phyloP scores from a whole-genome alignment of 2,113 vertebrate species.

The Rallus limicola region DNA sequence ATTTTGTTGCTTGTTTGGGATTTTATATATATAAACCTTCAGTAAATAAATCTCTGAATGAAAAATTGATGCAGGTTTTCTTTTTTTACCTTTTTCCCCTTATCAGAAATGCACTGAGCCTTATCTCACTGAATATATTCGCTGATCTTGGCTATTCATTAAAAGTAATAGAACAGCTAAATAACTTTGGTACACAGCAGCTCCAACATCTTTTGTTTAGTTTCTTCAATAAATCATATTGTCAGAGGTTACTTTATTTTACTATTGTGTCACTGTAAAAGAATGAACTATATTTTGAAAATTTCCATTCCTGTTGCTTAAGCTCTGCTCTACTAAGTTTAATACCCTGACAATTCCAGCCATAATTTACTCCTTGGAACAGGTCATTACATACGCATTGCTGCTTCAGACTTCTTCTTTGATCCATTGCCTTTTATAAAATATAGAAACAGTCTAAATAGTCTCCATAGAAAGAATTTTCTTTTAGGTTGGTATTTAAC shows the following conservation, averaged over 20 bases:
- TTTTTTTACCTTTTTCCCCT: slow-evolving; percentile 46
- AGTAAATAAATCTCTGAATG: slow-evolving; percentile 33
- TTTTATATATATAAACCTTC: neutral
- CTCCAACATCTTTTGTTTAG: slow-evolving; percentile 67
- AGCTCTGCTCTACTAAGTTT: slow-evolving; percentile 60
- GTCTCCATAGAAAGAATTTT: slow-evolving; percentile 35
- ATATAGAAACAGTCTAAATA: slow-evolving; percentile 39
- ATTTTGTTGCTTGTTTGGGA: neutral
- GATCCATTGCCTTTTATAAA: slow-evolving; percentile 58
- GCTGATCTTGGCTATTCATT: slow-evolving; percentile 73
- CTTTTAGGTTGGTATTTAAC: slow-evolving; percentile 53
- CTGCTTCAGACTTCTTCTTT: slow-evolving; percentile 36
- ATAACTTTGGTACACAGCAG: slow-evolving; percentile 65
- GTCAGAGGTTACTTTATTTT: slow-evolving; percentile 73
- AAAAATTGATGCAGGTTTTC: slow-evolving; percentile 64
- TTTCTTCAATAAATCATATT: slow-evolving; percentile 72
- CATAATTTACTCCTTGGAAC: slow-evolving; percentile 68
- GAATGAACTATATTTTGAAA: slow-evolving; percentile 65
- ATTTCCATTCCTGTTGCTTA: slow-evolving; percentile 44
- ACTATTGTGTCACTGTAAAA: slow-evolving; percentile 54
- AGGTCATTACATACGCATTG: slow-evolving; percentile 58
- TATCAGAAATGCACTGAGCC: slow-evolving; percentile 67
- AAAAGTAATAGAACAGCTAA: slow-evolving; percentile 77
- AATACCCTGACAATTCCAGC: slow-evolving; percentile 54
- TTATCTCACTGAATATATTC: slow-evolving; percentile 51